Conservation (phyloP, 2,888 invertebrate species). For the Aspidiotus destructor region DNA sequence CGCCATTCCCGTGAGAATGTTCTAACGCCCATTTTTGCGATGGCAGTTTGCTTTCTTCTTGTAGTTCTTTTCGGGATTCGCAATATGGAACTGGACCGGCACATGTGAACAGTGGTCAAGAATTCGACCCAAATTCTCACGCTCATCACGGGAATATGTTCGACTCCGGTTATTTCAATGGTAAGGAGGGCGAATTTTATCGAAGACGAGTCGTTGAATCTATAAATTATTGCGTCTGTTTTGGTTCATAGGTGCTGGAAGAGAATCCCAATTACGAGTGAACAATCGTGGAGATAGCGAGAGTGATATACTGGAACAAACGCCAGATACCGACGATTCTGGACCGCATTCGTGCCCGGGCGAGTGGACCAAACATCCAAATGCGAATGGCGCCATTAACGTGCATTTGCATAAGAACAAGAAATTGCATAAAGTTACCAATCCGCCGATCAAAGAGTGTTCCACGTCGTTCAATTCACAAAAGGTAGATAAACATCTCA, state of each 20-base stretch:
- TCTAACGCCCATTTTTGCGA: no score
- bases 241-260: slow-evolving; percentile 15
- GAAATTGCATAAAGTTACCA: slow-evolving; percentile 27
- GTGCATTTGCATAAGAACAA: slow-evolving; percentile 25
- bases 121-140: slow-evolving; percentile 20
- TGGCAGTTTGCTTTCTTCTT: slow-evolving; percentile 63
- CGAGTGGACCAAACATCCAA: slow-evolving; percentile 30
- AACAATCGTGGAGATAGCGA: slow-evolving; percentile 51
- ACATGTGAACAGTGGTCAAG: slow-evolving; percentile 20
- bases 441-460: slow-evolving; percentile 20
- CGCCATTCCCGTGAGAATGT: neutral
- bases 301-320: slow-evolving; percentile 58
- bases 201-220: neutral
- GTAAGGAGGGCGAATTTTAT: neutral
- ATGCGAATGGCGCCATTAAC: slow-evolving; percentile 18
- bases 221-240: neutral
- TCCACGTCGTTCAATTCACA: slow-evolving; percentile 10
- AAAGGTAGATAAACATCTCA: slow-evolving; percentile 6
- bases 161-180: slow-evolving; percentile 20
- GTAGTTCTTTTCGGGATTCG: slow-evolving; percentile 77
- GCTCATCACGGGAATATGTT: slow-evolving; percentile 15
- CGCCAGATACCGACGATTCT: slow-evolving; percentile 65
- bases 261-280: slow-evolving; percentile 33
- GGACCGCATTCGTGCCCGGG: slow-evolving; percentile 45
- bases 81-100: slow-evolving; percentile 57